Evolutionary conservation across 2,888 invertebrate genomes (phyloP).

Genomic region (Drosophila anomalata): DNA sequence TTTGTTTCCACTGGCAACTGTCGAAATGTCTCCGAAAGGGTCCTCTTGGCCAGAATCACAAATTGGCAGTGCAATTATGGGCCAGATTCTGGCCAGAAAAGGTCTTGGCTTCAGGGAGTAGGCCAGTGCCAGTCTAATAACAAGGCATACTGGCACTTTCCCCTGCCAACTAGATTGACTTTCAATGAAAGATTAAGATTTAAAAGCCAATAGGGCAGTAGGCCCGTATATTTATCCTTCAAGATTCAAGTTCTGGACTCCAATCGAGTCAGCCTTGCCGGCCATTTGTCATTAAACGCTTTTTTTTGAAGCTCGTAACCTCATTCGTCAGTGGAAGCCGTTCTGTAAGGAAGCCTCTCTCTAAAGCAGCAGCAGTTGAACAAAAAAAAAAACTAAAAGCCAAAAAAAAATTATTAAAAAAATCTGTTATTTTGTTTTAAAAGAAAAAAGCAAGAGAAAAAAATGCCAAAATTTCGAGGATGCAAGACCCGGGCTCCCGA

Average conservation of each 20-base stretch:
- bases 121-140: too few relatives aligned
- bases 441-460: neutral
- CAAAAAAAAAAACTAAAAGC: constrained; percentile 5
- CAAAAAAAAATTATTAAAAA: neutral
- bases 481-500: neutral
- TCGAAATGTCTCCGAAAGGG: constrained; percentile 3
- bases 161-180: too few relatives aligned
- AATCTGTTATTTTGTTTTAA: neutral
- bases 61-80: neutral
- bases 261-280: constrained; percentile 6
- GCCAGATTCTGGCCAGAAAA: neutral
- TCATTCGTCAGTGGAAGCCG: constrained; percentile 13
- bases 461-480: constrained; percentile 19
- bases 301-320: neutral
- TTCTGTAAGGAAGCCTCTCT: constrained; percentile 10
- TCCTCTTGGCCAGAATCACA: neutral
- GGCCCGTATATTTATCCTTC: too few relatives aligned
- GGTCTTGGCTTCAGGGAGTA: too few relatives aligned
- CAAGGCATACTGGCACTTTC: too few relatives aligned
- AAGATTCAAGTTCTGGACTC: neutral
- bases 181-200: too few relatives aligned
- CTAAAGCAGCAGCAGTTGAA: constrained; percentile 2
- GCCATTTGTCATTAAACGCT: neutral
- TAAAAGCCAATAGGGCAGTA: too few relatives aligned
- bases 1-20: neutral